Evolutionary conservation across 2,888 invertebrate species (phyloP), one percentile per base, ranked within the genome.

Genomic region (Cataglyphis livida): DNA sequence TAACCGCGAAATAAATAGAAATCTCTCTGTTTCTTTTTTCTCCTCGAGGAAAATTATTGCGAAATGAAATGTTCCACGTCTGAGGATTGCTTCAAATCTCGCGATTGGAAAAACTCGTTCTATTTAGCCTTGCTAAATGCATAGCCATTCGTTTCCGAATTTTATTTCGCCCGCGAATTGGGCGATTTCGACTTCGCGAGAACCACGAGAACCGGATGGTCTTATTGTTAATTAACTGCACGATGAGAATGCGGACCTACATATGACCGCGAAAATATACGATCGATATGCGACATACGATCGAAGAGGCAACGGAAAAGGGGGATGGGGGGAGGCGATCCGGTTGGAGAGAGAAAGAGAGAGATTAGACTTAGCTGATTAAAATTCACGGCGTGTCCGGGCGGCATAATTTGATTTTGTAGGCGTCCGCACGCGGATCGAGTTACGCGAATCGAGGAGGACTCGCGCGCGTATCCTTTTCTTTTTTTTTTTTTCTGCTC

Each of bases 321-420:
- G 12, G 12, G 41, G 3, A 28, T 28, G 41, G 3, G 12, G 41
- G 3, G 41, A 84, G 81, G 75, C 79, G 70, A 83, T 79, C 70
- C 76, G 74, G 54, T 73, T 65, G 87, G 90, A 90, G 15, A 18
- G 48, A 48, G 18, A 48, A 6, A 48, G 48, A 48, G 48, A 48
- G 6, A 18, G 48, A 44, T 89, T 89, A 90, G 83, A 62, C 65
- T n/a, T n/a, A n/a, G 83, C 65, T 90, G 89, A 90, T 90, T 90
- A 90, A 90, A 90, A 90, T 90, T 90, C 90, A 90, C 86, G 86
- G 87, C 86, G 85, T 86, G 90, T 89, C 71, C 90, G 51, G 85
- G 84, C 87, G 76, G 87, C 83, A 90, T 90, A 90, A 90, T 90
- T 90, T 90, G 87, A 90, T 88, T 90, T 90, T 81, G 89, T 89